Evolutionary conservation across 2,888 invertebrate species (phyloP).

Genomic region (Hedychridium roseum): DNA sequence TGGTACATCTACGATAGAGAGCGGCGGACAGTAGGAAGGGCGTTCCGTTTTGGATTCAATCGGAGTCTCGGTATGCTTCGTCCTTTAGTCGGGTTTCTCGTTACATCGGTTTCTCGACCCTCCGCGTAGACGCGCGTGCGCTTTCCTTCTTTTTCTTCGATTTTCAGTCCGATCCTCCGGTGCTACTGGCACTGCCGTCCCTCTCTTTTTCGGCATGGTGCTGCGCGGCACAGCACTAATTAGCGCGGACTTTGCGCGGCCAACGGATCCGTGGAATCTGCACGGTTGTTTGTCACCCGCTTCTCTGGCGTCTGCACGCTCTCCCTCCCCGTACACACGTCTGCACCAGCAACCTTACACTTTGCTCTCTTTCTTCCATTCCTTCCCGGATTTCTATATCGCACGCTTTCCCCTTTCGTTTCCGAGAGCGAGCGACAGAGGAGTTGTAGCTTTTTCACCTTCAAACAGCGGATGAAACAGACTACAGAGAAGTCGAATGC

Average conservation of each 20-base stretch:
- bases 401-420: not conserved
- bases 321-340: constrained; percentile 26
- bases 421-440: too few relatives aligned
- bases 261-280: constrained; percentile 53
- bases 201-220: constrained; percentile 36
- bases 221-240: constrained; percentile 59
- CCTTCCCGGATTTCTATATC: not conserved
- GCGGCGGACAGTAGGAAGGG: too few relatives aligned
- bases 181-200: constrained; percentile 21
- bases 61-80: too few relatives aligned
- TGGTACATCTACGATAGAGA: too few relatives aligned
- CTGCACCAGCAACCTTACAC: constrained; percentile 19
- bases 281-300: constrained; percentile 54
- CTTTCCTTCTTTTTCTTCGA: constrained; percentile 7
- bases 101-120: constrained; percentile 41
- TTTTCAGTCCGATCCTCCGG: constrained; percentile 11
- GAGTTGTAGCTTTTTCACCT: too few relatives aligned
- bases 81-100: too few relatives aligned
- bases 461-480: too few relatives aligned
- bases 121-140: not conserved
- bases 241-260: constrained; percentile 53
- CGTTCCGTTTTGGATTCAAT: too few relatives aligned
- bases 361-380: constrained; percentile 5
- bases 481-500: too few relatives aligned
- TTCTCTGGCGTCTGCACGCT: constrained; percentile 6